phyloP scores from a whole-genome alignment of 2,113 vertebrate species.

The Indicator indicator region DNA sequence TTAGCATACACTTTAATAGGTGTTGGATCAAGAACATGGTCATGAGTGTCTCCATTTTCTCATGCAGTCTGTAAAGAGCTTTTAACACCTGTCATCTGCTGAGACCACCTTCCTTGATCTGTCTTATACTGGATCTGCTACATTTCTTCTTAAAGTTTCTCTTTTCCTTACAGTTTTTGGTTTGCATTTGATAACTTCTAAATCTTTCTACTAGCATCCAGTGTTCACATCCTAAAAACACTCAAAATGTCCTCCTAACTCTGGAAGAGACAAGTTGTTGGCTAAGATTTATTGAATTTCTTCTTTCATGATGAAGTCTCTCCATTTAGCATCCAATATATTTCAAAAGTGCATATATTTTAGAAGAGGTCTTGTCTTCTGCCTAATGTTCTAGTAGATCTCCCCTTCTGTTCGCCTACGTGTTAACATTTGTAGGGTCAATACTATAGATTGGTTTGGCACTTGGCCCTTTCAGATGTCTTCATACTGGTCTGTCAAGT shows the following conservation, averaged over 20 bases:
- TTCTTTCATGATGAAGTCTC: background rate
- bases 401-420: background rate
- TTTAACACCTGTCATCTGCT: background rate
- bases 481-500: background rate
- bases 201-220: background rate
- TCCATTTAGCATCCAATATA: background rate
- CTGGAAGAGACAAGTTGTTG: background rate
- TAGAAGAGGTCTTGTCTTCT: background rate
- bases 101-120: background rate
- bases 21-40: background rate
- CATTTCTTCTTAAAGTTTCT: background rate
- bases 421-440: constrained; percentile 10
- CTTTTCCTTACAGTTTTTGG: background rate
- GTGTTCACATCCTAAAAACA: background rate
- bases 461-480: background rate
- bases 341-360: background rate
- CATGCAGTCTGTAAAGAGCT: background rate
- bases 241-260: background rate
- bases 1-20: background rate
- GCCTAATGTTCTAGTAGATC: background rate
- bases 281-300: background rate
- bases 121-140: background rate
- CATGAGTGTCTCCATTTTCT: background rate
- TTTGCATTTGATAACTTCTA: background rate
- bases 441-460: background rate